Base-by-base conservation (phyloP, 2,888 invertebrate genomes). In the Temnothorax ravouxi region DNA sequence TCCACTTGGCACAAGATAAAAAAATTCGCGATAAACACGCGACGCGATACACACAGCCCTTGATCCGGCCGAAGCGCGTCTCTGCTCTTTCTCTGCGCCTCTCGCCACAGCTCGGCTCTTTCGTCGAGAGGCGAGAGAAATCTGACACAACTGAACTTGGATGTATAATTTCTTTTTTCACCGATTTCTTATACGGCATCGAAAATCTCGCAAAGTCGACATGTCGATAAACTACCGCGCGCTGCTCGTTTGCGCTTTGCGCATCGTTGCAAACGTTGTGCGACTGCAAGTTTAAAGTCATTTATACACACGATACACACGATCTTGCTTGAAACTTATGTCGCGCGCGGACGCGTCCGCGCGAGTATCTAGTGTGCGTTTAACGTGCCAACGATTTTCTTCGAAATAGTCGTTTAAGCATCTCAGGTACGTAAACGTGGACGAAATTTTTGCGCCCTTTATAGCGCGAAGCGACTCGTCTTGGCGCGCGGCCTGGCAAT, bases 1-100 rank as follows among this genome's bases (percentile, higher is more conserved):
- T 87, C 85, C 80, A 83, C 84, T 90, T 90, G 90, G 91, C 91
- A 89, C 91, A 91, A 87, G 80, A 82, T 89, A 75, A 81, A 86
- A 86, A 85, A 86, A 71, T 88, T 86, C 86, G 86, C 87, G 67
- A 72, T 71, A 76, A 82, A 76, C 83, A 76, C 83, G 83, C 88
- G 87, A 88, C 69, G 56, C 25, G 25, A 25, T 84, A 89, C 87
- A 83, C 91, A 91, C 89, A 90, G 89, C 89, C 88, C 85, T 86
- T 72, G 86, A 86, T 83, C 44, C 54, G 75, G 83, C 84, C 85
- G 66, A 84, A 87, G 56, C 67, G n/a, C 3, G 34, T 61, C 44
- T 69, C 25, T 64, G 71, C 81, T 81, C 69, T 80, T 25, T 25
- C 44, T 52, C 62, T 67, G n/a, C 44, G 59, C 9, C 76, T 59